phyloP scores from a whole-genome alignment of 2,797 vertebrate genomes.

The Gymnoscopelus braueri region DNA sequence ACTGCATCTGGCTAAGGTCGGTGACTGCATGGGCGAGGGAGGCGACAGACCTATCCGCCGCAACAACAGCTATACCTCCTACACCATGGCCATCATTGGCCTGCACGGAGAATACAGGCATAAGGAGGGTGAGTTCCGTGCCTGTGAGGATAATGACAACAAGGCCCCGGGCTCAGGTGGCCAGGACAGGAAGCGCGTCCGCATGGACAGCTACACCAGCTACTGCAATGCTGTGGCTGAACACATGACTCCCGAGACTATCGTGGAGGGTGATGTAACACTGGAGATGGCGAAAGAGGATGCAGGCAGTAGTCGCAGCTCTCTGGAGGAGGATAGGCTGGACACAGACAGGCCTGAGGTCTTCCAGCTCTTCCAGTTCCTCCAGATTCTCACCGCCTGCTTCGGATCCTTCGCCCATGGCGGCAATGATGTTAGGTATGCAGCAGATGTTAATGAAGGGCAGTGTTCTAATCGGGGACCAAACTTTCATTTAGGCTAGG shows the following conservation, averaged over 20 bases:
- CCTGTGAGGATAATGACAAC: constrained; percentile 83
- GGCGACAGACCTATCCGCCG: constrained; percentile 91
- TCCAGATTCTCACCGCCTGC: constrained; percentile 97
- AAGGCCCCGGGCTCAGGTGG: constrained; percentile 59
- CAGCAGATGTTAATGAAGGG: constrained; percentile 3
- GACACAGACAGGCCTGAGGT: constrained; percentile 92
- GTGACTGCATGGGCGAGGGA: constrained; percentile 96
- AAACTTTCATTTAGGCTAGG: background rate
- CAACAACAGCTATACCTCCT: constrained; percentile 99
- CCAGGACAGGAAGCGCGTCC: constrained; percentile 86
- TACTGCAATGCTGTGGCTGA: constrained; percentile 98
- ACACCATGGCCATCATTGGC: constrained; percentile 99
- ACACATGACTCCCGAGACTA: constrained; percentile 73
- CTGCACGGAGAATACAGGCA: constrained; percentile 87
- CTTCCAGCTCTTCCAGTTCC: constrained; percentile 95
- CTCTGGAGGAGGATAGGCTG: constrained; percentile 88
- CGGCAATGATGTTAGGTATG: constrained; percentile 97
- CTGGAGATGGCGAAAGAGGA: constrained; percentile 77
- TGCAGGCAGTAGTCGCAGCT: constrained; percentile 82
- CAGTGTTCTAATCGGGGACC: background rate
- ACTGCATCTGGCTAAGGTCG: constrained; percentile 94
- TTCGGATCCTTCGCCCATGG: constrained; percentile 98
- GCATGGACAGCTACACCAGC: constrained; percentile 99
- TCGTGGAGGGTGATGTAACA: constrained; percentile 77
- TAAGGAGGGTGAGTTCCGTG: constrained; percentile 70